These are phyloP conservation scores for Pagetopsis macropterus DNA, from an alignment of 2,797 vertebrate genomes.

Conservation along the genomic window DNA sequence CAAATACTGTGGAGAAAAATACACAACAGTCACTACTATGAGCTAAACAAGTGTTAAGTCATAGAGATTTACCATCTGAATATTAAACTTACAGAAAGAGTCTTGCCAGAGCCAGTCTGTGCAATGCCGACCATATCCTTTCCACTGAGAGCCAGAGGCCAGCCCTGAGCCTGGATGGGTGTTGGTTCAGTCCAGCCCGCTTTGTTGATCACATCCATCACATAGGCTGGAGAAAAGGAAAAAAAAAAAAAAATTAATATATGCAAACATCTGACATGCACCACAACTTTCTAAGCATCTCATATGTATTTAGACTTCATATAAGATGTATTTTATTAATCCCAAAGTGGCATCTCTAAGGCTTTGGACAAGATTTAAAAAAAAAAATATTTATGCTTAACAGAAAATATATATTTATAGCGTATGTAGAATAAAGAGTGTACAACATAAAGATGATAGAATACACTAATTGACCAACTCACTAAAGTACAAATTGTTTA, in stretches of 20 bases:
- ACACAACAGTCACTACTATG: background rate
- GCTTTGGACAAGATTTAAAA: too few species aligned
- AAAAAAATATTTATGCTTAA: too few species aligned
- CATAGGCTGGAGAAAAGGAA: conserved; percentile 84
- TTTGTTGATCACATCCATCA: conserved; percentile 96
- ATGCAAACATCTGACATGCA: rapidly evolving
- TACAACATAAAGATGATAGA: too few species aligned
- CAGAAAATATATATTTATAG: too few species aligned
- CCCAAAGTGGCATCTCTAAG: too few species aligned
- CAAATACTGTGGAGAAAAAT: conserved; percentile 86
- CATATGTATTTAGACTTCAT: too few species aligned
- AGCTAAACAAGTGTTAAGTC: background rate
- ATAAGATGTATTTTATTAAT: too few species aligned
- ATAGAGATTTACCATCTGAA: too few species aligned
- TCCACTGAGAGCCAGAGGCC: conserved; percentile 96
- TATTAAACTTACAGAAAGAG: conserved; percentile 89
- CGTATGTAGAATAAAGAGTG: too few species aligned
- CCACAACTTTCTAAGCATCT: too few species aligned
- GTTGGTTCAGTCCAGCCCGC: conserved; percentile 96
- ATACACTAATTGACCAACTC: too few species aligned
- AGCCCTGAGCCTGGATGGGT: conserved; percentile 96
- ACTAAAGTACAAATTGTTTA: too few species aligned
- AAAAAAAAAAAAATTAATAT: background rate
- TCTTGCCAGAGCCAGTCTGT: conserved; percentile 98
- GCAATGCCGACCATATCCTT: conserved; percentile 98